A percentile compares a stretch with the other conserved stretches of the same genome.
Evolutionary conservation across 2,113 vertebrate species (phyloP).

Genomic region (Theropithecus gelada): DNA sequence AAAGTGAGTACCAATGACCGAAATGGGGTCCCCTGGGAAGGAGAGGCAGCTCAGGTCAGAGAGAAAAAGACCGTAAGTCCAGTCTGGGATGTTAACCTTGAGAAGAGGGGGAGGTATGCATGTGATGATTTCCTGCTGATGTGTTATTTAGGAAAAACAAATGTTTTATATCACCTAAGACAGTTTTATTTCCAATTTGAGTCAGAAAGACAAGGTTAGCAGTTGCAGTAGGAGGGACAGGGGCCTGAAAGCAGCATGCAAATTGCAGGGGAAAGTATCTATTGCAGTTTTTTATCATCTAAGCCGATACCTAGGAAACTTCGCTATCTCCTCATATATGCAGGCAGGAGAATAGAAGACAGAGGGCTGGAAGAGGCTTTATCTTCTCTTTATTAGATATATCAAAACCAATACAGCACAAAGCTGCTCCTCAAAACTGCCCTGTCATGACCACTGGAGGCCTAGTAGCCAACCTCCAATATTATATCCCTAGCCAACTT

Average conservation of each 20-base stretch:
- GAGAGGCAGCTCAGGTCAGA: neutral
- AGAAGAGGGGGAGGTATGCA: neutral
- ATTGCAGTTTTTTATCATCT: constrained; percentile 18
- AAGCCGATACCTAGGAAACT: neutral
- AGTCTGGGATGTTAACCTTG: neutral
- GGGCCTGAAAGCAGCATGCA: neutral
- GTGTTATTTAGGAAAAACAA: neutral
- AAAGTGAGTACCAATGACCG: neutral
- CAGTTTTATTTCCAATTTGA: constrained; percentile 60
- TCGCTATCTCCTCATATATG: neutral
- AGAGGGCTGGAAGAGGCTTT: too few relatives aligned
- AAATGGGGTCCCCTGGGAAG: neutral
- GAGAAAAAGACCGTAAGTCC: neutral
- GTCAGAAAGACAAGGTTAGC: constrained; percentile 33
- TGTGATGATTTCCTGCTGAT: neutral
- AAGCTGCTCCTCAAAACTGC: neutral
- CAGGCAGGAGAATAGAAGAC: neutral
- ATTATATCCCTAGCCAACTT: neutral
- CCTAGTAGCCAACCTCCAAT: neutral
- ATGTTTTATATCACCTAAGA: constrained; percentile 32
- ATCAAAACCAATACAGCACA: neutral
- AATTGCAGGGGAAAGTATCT: neutral
- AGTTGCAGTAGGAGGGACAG: neutral
- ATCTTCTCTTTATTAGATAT: neutral
- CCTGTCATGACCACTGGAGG: neutral